Evolutionary conservation across 1,140 invertebrate genomes (phyloP), one percentile per base, ranked within the genome.

Genomic region (Phymorhynchus buccinoides): DNA sequence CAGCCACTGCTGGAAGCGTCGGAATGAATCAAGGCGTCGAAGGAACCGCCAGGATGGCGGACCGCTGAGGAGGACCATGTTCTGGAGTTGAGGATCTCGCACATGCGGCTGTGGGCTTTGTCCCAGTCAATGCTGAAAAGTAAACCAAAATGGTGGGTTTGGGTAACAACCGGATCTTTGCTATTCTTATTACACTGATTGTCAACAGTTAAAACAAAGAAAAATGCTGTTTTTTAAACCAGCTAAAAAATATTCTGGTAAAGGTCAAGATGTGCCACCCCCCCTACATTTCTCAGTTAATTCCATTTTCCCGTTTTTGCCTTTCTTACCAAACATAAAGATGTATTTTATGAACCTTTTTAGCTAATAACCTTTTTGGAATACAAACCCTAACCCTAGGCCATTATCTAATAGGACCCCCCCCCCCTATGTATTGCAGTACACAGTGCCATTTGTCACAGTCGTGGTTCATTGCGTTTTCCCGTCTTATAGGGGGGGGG

Each of bases 1-100:
- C 44, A n/a, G n/a, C 77, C 41, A 44, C 77, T 79, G 77, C 77
- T 79, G n/a, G 77, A 48, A 22, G 41, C 44, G 18, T 56, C 44
- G 4, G 77, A 79, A 30, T 35, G 77, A 35, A 52, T 27, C n/a
- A n/a, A 14, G 41, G 77, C 41, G 37, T 48, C 41, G 42, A 79
- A 52, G 77, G 77, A 79, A 18, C 27, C 7, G 3, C 27, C 22
- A 4, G 77, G 77, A 30, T 79, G 42, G 44, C 16, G n/a, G 56
- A 62, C 56, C 56, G n/a, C 56, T 62, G 56, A 27, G 56, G 56
- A 9, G 4, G 56, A 62, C 56, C 56, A 62, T 16, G 56, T 22
- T 27, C n/a, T 16, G 56, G 56, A 62, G 56, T 9, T 42, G 39
- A 27, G 39, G 75, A n/a, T 37, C 35, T 37, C 30, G 14, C 35